phyloP scores from a whole-genome alignment of 1,140 invertebrate species.

The Rhynchophorus ferrugineus region DNA sequence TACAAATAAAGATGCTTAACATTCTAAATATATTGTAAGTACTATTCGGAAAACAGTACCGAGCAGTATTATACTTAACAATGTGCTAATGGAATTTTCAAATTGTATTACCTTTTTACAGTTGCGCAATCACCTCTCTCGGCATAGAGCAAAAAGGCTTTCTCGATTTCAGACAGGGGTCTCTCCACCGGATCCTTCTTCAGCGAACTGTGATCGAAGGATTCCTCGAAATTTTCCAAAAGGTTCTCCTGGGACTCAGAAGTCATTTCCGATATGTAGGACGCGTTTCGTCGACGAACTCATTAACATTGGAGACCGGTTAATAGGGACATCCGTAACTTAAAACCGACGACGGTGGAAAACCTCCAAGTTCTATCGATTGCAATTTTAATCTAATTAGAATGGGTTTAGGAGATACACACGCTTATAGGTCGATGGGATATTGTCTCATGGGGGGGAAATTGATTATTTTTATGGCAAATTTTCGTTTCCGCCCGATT shows the following conservation, averaged over 20 bases:
- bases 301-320: no score
- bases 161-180: conserved; percentile 69
- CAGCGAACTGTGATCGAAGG: conserved; percentile 4
- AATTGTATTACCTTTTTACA: conserved; percentile 59
- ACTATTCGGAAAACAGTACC: no score
- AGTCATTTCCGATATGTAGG: not conserved
- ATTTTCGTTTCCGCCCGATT: no score
- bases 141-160: conserved; percentile 75
- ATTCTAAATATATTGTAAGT: no score
- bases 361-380: not conserved
- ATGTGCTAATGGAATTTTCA: no score
- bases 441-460: no score
- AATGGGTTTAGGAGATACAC: not conserved
- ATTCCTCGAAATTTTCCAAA: conserved; percentile 16
- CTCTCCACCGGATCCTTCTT: conserved; percentile 48
- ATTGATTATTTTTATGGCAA: no score
- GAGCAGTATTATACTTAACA: no score
- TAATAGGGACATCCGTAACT: no score
- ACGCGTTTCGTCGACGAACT: no score
- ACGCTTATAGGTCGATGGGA: not conserved
- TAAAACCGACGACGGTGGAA: not conserved
- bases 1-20: no score
- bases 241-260: conserved; percentile 29
- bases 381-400: not conserved
- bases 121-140: conserved; percentile 82